Conservation (phyloP, 2,797 vertebrate species). For the Apogon hyalosoma region DNA sequence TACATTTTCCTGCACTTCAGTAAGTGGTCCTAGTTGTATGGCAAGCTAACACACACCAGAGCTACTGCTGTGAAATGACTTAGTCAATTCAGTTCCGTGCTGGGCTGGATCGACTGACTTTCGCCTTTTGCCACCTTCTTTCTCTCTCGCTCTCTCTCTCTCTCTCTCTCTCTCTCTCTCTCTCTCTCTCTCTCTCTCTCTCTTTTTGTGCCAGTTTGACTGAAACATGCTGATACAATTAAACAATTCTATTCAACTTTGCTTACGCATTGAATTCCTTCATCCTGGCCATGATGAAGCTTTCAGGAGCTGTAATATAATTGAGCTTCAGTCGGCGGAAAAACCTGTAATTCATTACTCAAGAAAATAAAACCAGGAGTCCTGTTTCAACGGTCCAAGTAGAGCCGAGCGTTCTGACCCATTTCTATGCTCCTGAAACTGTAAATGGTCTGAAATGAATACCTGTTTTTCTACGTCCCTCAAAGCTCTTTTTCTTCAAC, state of each 20-base stretch:
- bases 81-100: conserved; percentile 8
- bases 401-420: conserved; percentile 72
- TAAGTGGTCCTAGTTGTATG: neutral
- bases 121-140: conserved; percentile 15
- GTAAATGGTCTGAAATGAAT: conserved; percentile 81
- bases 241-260: conserved; percentile 79
- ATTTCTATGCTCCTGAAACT: conserved; percentile 75
- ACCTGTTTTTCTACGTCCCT: conserved; percentile 78
- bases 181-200: neutral
- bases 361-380: conserved; percentile 80
- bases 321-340: conserved; percentile 76
- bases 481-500: conserved; percentile 73
- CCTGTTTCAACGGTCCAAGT: conserved; percentile 73
- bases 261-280: conserved; percentile 83
- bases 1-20: conserved; percentile 6
- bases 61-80: conserved; percentile 1
- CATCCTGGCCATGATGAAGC: conserved; percentile 77
- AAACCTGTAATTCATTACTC: conserved; percentile 85
- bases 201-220: conserved; percentile 26
- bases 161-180: neutral
- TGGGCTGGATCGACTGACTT: conserved; percentile 1
- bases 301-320: conserved; percentile 82
- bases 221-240: conserved; percentile 84
- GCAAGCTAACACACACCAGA: conserved; percentile 9
- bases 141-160: neutral